These are phyloP conservation scores for Microtus richardsoni DNA, from an alignment of 2,113 vertebrate species.

Conservation along the genomic window DNA sequence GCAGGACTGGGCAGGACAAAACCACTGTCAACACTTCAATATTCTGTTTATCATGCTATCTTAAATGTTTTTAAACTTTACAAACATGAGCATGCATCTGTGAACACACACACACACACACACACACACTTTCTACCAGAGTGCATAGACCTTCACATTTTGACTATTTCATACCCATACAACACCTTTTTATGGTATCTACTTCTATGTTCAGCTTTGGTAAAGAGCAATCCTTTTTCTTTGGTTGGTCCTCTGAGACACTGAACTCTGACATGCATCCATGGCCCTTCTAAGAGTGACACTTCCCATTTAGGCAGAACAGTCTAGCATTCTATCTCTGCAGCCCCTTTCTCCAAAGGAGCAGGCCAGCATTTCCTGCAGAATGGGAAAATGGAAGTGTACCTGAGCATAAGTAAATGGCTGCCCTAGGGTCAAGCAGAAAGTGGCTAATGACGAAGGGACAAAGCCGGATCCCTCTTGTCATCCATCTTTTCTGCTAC, in stretches of 20 bases:
- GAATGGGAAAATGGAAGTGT: neutral
- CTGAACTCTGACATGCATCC: neutral
- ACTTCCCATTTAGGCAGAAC: neutral
- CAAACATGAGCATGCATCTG: neutral
- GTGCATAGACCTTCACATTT: neutral
- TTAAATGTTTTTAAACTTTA: neutral
- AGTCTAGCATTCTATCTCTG: neutral
- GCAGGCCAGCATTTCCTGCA: constrained; percentile 9
- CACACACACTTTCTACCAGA: neutral
- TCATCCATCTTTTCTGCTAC: neutral
- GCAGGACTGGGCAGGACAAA: too few relatives aligned
- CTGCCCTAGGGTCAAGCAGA: neutral
- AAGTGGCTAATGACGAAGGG: neutral
- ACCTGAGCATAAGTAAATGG: neutral
- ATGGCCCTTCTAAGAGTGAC: neutral
- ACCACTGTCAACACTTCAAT: neutral
- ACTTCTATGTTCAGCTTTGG: neutral
- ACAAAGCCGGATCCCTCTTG: neutral
- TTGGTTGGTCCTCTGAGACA: neutral
- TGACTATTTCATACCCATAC: neutral
- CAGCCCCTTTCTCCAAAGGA: neutral
- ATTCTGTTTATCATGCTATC: neutral
- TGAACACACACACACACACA: too few relatives aligned
- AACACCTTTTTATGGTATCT: neutral
- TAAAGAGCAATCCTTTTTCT: neutral